These are phyloP conservation scores for Strigamia transsilvanica DNA, from an alignment of 2,888 invertebrate genomes.

Conservation along the genomic window DNA sequence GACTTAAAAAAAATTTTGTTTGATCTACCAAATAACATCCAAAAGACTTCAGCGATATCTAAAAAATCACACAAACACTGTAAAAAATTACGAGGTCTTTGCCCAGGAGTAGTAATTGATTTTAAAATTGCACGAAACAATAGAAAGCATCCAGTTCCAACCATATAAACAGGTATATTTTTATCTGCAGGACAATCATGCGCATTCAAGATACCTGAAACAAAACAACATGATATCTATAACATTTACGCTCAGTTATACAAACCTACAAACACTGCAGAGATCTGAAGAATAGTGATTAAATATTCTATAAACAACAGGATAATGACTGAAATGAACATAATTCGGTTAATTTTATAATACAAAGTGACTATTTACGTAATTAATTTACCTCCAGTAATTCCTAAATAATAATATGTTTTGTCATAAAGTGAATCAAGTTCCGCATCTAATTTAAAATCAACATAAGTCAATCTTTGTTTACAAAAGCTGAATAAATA, in stretches of 20 bases:
- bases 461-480: too few species aligned
- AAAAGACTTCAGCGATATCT: conserved; percentile 22
- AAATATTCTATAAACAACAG: conserved; percentile 24
- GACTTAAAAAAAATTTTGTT: not conserved
- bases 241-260: not conserved
- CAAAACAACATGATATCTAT: not conserved
- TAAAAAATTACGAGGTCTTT: not conserved
- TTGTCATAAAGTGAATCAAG: not conserved
- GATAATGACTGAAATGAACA: not conserved
- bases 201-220: not conserved
- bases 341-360: not conserved
- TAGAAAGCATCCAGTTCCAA: conserved; percentile 30
- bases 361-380: not conserved
- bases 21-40: not conserved
- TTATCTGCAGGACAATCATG: not conserved
- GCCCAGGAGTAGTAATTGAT: not conserved
- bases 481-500: not conserved
- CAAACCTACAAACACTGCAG: not conserved
- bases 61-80: not conserved
- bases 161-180: conserved; percentile 25
- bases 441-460: not conserved
- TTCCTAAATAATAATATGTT: not conserved
- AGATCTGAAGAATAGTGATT: conserved; percentile 10
- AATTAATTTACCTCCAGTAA: not conserved
- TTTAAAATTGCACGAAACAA: not conserved